Conservation (phyloP, 2,888 invertebrate species). For the Cheilosia scutellata region DNA sequence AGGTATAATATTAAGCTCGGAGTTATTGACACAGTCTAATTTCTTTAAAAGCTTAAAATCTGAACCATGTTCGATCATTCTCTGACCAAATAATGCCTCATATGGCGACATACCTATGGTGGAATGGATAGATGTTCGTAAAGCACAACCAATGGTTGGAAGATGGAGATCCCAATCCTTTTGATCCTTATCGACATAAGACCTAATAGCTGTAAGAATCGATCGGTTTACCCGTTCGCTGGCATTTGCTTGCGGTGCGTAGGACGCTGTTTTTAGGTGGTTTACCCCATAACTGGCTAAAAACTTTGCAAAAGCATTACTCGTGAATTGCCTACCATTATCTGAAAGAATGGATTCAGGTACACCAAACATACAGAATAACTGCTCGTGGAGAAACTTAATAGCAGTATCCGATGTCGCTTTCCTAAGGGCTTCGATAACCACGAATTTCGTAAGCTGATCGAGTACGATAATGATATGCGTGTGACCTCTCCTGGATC, state of each 20-base stretch:
- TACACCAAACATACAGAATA: slow-evolving; percentile 29
- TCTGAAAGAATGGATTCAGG: slow-evolving; percentile 27
- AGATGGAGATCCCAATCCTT: slow-evolving; percentile 11
- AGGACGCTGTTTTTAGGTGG: slow-evolving; percentile 74
- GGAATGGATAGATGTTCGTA: neutral
- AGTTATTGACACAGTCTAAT: neutral
- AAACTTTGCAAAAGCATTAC: slow-evolving; percentile 5
- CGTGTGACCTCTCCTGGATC: slow-evolving; percentile 31
- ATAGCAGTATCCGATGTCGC: slow-evolving; percentile 10
- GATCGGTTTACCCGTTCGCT: neutral
- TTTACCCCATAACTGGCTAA: slow-evolving; percentile 32
- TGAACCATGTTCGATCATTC: slow-evolving; percentile 15
- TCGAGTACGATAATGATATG: slow-evolving; percentile 18
- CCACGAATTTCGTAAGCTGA: slow-evolving; percentile 35
- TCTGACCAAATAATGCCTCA: slow-evolving; percentile 23
- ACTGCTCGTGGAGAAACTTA: neutral
- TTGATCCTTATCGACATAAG: slow-evolving; percentile 18
- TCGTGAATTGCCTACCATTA: slow-evolving; percentile 8
- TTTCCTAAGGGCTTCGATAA: slow-evolving; percentile 6
- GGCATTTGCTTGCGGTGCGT: slow-evolving; percentile 13
- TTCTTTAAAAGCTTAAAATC: neutral
- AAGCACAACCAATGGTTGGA: slow-evolving; percentile 12
- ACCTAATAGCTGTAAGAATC: slow-evolving; percentile 66
- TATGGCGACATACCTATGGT: slow-evolving; percentile 18
- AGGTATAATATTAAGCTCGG: too few species aligned